These are phyloP conservation scores for Oryzias sinensis DNA, from an alignment of 2,797 vertebrate genomes.

Conservation along the genomic window DNA sequence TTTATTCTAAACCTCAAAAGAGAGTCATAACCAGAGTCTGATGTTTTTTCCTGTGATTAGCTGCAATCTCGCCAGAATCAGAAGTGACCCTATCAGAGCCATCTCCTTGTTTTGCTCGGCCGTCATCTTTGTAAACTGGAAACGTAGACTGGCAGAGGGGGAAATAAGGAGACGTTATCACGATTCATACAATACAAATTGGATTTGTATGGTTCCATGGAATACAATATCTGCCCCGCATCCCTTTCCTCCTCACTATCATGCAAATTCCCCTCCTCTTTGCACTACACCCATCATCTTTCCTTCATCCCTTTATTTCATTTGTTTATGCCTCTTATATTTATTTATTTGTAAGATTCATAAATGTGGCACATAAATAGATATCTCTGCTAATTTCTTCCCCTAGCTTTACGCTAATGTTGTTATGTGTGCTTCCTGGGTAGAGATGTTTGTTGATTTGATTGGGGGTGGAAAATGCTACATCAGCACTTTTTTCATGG, in stretches of 20 bases:
- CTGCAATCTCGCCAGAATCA: conserved; percentile 51
- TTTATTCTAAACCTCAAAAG: no score
- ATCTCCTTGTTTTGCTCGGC: conserved; percentile 25
- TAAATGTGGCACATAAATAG: conserved; percentile 48
- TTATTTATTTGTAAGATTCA: conserved; percentile 22
- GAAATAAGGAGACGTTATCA: conserved; percentile 67
- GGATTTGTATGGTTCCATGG: conserved; percentile 54
- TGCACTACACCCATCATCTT: conserved; percentile 10
- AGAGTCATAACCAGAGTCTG: conserved; percentile 17
- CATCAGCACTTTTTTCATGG: no score
- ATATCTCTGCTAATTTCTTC: conserved; percentile 58
- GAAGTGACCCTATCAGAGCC: conserved; percentile 42
- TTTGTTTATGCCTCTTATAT: conserved; percentile 1
- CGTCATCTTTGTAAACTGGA: conserved; percentile 38
- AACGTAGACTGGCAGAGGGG: conserved; percentile 44
- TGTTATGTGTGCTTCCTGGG: conserved; percentile 47
- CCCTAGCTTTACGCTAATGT: conserved; percentile 37
- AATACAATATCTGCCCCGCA: conserved; percentile 22
- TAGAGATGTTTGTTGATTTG: conserved; percentile 48
- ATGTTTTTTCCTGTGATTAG: conserved; percentile 38
- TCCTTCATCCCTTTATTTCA: conserved; percentile 29
- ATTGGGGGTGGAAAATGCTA: no score
- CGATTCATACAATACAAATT: conserved; percentile 64
- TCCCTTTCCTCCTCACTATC: not conserved
- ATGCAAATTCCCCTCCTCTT: conserved; percentile 10